Evolutionary conservation across 2,113 vertebrate genomes (phyloP).

Genomic region (Hoplias malabaricus): DNA sequence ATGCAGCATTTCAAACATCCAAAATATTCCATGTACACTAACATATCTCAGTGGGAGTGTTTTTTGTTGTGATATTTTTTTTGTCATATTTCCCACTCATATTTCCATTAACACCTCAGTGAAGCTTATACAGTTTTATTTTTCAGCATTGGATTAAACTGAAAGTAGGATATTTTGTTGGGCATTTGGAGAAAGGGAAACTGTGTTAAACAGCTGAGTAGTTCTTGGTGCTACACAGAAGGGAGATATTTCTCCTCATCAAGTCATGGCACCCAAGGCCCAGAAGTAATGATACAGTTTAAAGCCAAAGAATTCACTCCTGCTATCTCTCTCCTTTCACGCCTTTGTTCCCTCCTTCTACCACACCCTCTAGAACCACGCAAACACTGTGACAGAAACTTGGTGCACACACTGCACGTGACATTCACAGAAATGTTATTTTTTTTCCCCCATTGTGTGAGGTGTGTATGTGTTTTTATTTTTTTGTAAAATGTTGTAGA

Average conservation of each 20-base stretch:
- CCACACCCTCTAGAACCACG: constrained; percentile 26
- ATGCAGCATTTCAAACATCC: too few species aligned
- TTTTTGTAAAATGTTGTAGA: not conserved
- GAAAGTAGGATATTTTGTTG: not conserved
- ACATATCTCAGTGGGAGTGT: too few species aligned
- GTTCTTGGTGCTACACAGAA: not conserved
- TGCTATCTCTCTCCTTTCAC: constrained; percentile 17
- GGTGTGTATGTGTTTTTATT: not conserved
- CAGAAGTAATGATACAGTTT: constrained; percentile 36
- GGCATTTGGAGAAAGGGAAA: not conserved
- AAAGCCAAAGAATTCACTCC: constrained; percentile 50
- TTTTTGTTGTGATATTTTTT: too few species aligned
- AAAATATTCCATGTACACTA: too few species aligned
- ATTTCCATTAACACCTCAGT: too few species aligned
- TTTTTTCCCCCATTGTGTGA: not conserved
- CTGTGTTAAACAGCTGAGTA: constrained; percentile 6
- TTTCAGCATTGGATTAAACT: not conserved
- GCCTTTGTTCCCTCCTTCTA: constrained; percentile 1
- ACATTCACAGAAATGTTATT: not conserved
- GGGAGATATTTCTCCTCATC: constrained; percentile 21
- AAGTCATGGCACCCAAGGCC: constrained; percentile 21
- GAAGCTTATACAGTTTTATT: not conserved
- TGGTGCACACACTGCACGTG: not conserved
- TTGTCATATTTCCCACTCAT: too few species aligned
- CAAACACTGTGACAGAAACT: not conserved